These are phyloP conservation scores for Anthophora plumipes DNA, from an alignment of 2,888 invertebrate species.

Conservation along the genomic window DNA sequence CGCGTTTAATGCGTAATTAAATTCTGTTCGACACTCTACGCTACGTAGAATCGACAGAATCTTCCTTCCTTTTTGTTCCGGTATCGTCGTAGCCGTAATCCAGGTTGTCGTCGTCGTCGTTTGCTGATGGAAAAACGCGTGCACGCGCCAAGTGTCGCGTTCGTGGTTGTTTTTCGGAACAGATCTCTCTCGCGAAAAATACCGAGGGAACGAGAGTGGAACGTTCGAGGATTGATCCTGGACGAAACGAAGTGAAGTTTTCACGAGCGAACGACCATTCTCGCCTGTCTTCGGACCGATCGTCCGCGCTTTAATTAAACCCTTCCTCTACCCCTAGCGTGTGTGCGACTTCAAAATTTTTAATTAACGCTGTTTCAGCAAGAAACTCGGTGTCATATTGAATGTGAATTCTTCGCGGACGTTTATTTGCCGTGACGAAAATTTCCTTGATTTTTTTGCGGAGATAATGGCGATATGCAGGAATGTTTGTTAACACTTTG, in stretches of 20 bases:
- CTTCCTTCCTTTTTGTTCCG: constrained; percentile 33
- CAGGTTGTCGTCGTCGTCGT: too few relatives aligned
- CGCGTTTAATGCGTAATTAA: constrained; percentile 69
- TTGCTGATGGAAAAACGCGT: too few relatives aligned
- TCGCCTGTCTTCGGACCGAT: constrained; percentile 26
- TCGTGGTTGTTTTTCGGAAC: constrained; percentile 6
- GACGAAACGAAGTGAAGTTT: constrained; percentile 1
- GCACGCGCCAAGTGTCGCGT: constrained; percentile 20
- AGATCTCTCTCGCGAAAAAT: constrained; percentile 9
- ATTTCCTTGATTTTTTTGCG: too few relatives aligned
- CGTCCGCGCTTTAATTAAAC: constrained; percentile 41
- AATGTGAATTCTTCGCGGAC: neutral
- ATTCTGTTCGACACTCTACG: constrained; percentile 56
- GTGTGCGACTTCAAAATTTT: constrained; percentile 39
- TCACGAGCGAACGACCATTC: neutral
- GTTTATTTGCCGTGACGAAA: neutral
- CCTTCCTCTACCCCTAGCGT: too few relatives aligned
- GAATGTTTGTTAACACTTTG: too few relatives aligned
- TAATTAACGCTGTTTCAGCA: constrained; percentile 33
- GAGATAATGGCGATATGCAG: too few relatives aligned
- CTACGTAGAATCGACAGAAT: constrained; percentile 20
- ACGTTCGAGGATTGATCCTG: constrained; percentile 2
- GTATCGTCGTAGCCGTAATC: constrained; percentile 5
- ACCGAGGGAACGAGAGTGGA: neutral
- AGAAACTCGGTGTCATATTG: neutral